Conservation (phyloP, 2,888 invertebrate species). For the Mesodorylaimus sp. region DNA sequence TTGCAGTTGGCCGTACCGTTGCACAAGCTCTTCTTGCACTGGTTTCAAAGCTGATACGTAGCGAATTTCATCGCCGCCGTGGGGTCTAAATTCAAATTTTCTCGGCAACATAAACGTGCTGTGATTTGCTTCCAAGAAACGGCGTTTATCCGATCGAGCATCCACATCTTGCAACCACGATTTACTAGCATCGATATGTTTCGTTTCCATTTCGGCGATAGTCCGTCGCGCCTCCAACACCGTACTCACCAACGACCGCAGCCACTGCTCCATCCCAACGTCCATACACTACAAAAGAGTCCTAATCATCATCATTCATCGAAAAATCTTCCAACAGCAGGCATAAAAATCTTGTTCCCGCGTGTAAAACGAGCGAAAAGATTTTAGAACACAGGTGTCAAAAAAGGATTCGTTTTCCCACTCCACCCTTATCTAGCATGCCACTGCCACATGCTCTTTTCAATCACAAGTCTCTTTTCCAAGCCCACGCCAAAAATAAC, state of each 20-base stretch:
- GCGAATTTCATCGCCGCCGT: slow-evolving; percentile 52
- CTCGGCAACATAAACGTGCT: slow-evolving; percentile 70
- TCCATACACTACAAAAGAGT: slow-evolving; percentile 65
- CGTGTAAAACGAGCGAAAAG: too few species aligned
- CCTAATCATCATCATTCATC: too few species aligned
- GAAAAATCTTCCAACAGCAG: too few species aligned
- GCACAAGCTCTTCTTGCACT: slow-evolving; percentile 58
- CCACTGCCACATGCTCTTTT: too few species aligned
- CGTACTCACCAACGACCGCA: slow-evolving; percentile 38
- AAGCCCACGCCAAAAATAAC: too few species aligned
- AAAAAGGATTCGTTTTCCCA: too few species aligned
- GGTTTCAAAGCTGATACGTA: too few species aligned
- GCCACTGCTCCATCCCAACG: slow-evolving; percentile 79
- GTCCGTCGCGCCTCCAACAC: slow-evolving; percentile 22
- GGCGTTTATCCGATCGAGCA: slow-evolving; percentile 64
- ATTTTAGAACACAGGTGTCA: too few species aligned
- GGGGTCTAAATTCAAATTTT: slow-evolving; percentile 63
- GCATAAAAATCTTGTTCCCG: too few species aligned
- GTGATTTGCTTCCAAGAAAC: slow-evolving; percentile 70
- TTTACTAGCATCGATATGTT: neutral
- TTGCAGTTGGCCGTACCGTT: slow-evolving; percentile 57
- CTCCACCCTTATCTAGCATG: too few species aligned
- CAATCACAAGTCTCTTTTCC: too few species aligned
- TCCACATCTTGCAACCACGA: slow-evolving; percentile 40
- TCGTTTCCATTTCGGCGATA: slow-evolving; percentile 16